Conservation (phyloP, 2,113 vertebrate genomes). For the Pachyramphus minor region DNA sequence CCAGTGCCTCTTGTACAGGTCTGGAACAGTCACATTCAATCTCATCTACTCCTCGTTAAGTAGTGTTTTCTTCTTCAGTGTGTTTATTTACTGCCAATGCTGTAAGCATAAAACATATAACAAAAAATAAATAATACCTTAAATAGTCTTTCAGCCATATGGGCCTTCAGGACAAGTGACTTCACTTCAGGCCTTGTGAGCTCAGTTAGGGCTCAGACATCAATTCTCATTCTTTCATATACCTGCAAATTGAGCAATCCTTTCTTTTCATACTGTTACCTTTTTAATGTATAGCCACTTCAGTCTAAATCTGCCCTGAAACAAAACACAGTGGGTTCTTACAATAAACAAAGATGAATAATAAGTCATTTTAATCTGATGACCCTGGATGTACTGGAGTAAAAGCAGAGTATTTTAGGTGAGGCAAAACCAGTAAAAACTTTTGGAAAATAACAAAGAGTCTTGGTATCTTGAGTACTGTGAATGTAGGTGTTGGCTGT, state of each 20-base stretch:
- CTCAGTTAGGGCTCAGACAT: constrained; percentile 9
- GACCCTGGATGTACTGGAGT: not conserved
- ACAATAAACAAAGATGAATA: not conserved
- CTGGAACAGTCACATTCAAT: constrained; percentile 72
- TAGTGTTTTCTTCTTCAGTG: constrained; percentile 65
- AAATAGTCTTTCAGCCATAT: constrained; percentile 49
- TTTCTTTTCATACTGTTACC: constrained; percentile 20
- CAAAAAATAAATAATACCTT: constrained; percentile 72
- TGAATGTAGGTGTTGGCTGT: fast-evolving
- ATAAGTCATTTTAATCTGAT: not conserved
- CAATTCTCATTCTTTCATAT: constrained; percentile 33
- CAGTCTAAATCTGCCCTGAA: not conserved
- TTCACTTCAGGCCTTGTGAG: constrained; percentile 27
- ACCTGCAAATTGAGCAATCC: not conserved
- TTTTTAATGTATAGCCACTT: not conserved
- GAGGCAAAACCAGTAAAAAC: not conserved
- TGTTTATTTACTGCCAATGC: constrained; percentile 75
- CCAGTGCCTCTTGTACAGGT: constrained; percentile 70
- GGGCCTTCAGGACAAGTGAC: constrained; percentile 31
- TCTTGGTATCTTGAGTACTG: not conserved
- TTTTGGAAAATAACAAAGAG: not conserved
- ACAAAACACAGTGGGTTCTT: not conserved
- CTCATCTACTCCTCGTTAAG: constrained; percentile 74
- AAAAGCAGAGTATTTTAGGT: not conserved
- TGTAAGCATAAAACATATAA: constrained; percentile 70